Evolutionary conservation across 2,797 vertebrate genomes (phyloP).

Genomic region (Diceros bicornis): DNA sequence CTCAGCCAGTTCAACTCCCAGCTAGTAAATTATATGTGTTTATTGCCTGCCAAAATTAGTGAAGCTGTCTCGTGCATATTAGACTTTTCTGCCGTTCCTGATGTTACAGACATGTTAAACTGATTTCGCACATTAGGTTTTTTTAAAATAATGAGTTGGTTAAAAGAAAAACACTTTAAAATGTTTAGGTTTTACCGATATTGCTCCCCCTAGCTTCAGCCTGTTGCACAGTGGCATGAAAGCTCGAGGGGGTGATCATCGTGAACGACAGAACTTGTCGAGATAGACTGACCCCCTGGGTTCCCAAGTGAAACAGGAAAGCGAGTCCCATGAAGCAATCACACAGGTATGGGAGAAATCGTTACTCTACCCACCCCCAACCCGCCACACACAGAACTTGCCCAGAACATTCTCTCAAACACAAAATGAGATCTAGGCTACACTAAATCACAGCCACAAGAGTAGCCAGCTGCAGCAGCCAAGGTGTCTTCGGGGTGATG

Average conservation of each 20-base stretch:
- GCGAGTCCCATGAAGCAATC: constrained; percentile 90
- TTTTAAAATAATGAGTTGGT: constrained; percentile 83
- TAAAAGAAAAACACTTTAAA: constrained; percentile 77
- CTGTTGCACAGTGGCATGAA: constrained; percentile 83
- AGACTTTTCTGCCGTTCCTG: constrained; percentile 82
- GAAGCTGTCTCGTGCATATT: constrained; percentile 81
- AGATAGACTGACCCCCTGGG: constrained; percentile 83
- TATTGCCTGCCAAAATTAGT: constrained; percentile 81
- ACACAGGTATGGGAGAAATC: constrained; percentile 85
- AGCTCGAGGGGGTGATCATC: constrained; percentile 85
- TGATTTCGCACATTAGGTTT: constrained; percentile 78
- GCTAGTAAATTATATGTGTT: constrained; percentile 72
- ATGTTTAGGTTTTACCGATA: constrained; percentile 84
- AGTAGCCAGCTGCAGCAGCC: constrained; percentile 92
- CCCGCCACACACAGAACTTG: constrained; percentile 86
- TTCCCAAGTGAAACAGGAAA: constrained; percentile 87
- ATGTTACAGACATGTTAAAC: constrained; percentile 83
- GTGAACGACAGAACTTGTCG: constrained; percentile 81
- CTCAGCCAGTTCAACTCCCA: constrained; percentile 85
- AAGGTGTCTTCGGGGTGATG: constrained; percentile 89
- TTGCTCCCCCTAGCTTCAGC: constrained; percentile 87
- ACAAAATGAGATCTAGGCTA: constrained; percentile 91
- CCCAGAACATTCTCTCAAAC: constrained; percentile 90
- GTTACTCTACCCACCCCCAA: constrained; percentile 78
- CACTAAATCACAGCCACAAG: constrained; percentile 89